Evolutionary conservation across 2,888 invertebrate species (phyloP).

Genomic region (Oscheius onirici): DNA sequence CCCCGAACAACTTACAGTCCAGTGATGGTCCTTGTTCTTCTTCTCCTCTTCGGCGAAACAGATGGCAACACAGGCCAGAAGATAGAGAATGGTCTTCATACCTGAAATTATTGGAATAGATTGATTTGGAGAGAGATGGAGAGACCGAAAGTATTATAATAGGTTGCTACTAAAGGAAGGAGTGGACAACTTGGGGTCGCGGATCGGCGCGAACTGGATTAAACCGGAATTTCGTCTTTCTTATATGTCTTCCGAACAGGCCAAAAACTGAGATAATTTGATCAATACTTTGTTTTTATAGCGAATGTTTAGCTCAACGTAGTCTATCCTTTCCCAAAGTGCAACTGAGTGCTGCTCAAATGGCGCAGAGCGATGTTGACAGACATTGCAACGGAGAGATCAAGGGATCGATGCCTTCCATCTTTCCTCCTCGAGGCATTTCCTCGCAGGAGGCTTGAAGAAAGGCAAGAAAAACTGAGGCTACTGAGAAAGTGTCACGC

Average conservation of each 20-base stretch:
- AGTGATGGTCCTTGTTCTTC: conserved; percentile 49
- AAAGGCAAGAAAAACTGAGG: not conserved
- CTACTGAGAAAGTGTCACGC: conserved; percentile 13
- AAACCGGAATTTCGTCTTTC: conserved; percentile 7
- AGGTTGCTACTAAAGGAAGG: conserved; percentile 14
- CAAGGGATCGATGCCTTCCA: not conserved
- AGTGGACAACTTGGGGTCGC: conserved; percentile 14
- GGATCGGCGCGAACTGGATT: conserved; percentile 20
- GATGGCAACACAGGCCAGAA: conserved; percentile 23
- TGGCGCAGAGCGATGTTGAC: too few species aligned
- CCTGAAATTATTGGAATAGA: conserved; percentile 16
- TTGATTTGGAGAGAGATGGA: too few species aligned
- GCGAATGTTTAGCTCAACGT: too few species aligned
- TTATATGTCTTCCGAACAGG: too few species aligned
- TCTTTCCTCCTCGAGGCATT: conserved; percentile 5
- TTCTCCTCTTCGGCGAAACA: conserved; percentile 50
- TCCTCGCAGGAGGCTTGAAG: not conserved
- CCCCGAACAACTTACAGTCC: conserved; percentile 27
- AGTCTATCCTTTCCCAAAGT: too few species aligned
- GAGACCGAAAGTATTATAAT: not conserved
- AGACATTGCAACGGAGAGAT: too few species aligned
- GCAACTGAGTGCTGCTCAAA: too few species aligned
- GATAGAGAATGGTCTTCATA: conserved; percentile 32
- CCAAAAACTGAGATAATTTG: too few species aligned
- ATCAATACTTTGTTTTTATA: too few species aligned